Base-by-base conservation (phyloP, 2,888 invertebrate genomes). In the Bhutanitis thaidina region DNA sequence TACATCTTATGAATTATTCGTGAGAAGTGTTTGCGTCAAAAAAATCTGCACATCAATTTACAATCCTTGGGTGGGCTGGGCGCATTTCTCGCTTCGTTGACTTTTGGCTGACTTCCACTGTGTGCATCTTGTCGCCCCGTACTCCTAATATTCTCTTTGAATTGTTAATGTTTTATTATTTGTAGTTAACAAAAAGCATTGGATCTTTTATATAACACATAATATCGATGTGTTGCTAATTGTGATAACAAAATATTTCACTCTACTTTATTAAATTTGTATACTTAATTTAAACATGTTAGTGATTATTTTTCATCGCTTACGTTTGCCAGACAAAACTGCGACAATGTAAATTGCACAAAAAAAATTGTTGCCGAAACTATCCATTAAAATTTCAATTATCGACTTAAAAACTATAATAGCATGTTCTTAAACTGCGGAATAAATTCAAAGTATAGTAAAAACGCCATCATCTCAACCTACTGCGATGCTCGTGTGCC, bases 41-140 rank as follows among this genome's bases (percentile, higher is more conserved):
- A 75, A 73, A 73, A 75, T 71, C 71, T 20, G 20, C 3, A 20
- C 20, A 20, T 72, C 65, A 68, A 75, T 77, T 73, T 69, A 74
- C 74, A 77, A 77, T 80, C 69, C 71, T 60, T 49, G 56, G 57
- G 56, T 60, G 59, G 64, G 66, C 65, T 60, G 60, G 64, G 58
- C 67, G 57, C 60, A 78, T 81, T 79, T 80, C 57, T 60, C 76
- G 81, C 71, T 64, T 58, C 58, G 70, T 57, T 72, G 74, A 67
- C 68, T 76, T 62, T 86, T 86, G 85, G 86, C 83, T 58, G 58
- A 29, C 64, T 68, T 77, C 80, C 82, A 83, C 76, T 66, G 61
- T 70, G 72, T 80, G 73, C 69, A 69, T 77, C 72, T 74, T 71
- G 59, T 58, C 60, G 62, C 56, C 62, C 65, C 65, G 62, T 70